Base-by-base conservation (phyloP, 2,797 vertebrate genomes). In the Limnodromus scolopaceus region DNA sequence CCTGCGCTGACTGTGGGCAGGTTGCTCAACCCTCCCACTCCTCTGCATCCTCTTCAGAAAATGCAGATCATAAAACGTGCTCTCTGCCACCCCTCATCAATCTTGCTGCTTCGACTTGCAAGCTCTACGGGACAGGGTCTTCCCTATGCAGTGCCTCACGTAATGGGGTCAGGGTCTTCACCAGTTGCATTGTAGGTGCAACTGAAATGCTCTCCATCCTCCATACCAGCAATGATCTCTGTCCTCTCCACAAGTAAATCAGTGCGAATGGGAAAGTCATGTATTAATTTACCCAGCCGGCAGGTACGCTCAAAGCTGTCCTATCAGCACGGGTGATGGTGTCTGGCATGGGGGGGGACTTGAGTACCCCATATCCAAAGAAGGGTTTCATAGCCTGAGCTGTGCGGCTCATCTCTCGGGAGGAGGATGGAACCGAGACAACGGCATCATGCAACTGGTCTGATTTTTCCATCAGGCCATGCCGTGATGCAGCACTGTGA, bases 401-500 rank as follows among this genome's bases (percentile, higher is more conserved):
- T 18, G 0, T 30, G 58, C 10, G 2, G 22, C 41, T 77, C n/a
- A 6, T 55, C 65, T 45, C 41, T 16, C 4, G 20, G 60, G 27
- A 60, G 32, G 38, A 43, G 16, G 54, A 60, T 53, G 66, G 54
- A 82, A 66, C 18, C 2, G 10, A 76, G 66, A 16, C 0, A 0
- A 38, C 23, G 51, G 63, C 49, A 57, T 43, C 60, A 16, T 2
- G 5, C 66, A 24, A 8, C 9, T 5, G 61, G 1, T 82, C 65
- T 68, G 74, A 0, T 53, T 70, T 79, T 68, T 23, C 58, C 10
- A 1, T 68, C 63, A 58, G 66, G n/a, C 24, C 18, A 3, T 0
- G 1, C 3, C 0, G 43, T 38, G 54, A 43, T 36, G 32, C 30
- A 49, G 15, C 0, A 0, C 45, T 10, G 30, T 28, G 78, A 43